Percentiles rank a stretch among this genome's conserved stretches.
Evolutionary conservation across 2,113 vertebrate genomes (phyloP).

Genomic region (Myotis davidii): DNA sequence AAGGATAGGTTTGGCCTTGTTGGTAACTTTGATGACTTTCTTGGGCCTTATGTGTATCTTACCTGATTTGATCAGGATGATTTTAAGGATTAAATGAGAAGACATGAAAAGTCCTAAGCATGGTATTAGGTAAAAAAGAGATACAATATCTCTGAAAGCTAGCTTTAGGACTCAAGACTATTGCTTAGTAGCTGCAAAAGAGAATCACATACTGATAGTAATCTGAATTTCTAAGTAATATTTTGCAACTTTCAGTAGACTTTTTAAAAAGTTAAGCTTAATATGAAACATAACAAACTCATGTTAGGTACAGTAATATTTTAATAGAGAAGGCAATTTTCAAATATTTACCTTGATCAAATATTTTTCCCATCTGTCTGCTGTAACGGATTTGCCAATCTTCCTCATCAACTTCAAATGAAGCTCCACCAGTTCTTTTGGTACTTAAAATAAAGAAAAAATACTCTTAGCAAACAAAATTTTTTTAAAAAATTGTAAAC

Average conservation of each 20-base stretch:
- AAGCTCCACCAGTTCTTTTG: slow-evolving; percentile 96
- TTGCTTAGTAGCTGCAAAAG: not conserved
- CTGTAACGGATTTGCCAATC: slow-evolving; percentile 95
- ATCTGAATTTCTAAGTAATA: not conserved
- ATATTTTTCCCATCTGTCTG: slow-evolving; percentile 99
- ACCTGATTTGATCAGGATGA: not conserved
- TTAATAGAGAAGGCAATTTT: slow-evolving; percentile 37
- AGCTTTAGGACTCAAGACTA: not conserved
- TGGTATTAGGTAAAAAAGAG: not conserved
- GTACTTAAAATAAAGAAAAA: slow-evolving; percentile 86
- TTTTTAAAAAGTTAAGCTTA: slow-evolving; percentile 14
- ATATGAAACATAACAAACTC: slow-evolving; percentile 10
- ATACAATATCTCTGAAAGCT: not conserved
- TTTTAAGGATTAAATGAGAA: slow-evolving; percentile 35
- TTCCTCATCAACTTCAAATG: slow-evolving; percentile 98
- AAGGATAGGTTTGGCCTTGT: not conserved
- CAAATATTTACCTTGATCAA: slow-evolving; percentile 92
- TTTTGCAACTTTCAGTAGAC: not conserved
- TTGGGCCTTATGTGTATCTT: not conserved
- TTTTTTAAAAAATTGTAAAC: not conserved
- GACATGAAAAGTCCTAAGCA: not conserved
- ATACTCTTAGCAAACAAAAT: slow-evolving; percentile 58
- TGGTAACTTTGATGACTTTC: not conserved
- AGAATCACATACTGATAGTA: not conserved
- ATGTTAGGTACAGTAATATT: not conserved